Evolutionary conservation across 2,113 vertebrate species (phyloP).

Genomic region (Laticauda colubrina): DNA sequence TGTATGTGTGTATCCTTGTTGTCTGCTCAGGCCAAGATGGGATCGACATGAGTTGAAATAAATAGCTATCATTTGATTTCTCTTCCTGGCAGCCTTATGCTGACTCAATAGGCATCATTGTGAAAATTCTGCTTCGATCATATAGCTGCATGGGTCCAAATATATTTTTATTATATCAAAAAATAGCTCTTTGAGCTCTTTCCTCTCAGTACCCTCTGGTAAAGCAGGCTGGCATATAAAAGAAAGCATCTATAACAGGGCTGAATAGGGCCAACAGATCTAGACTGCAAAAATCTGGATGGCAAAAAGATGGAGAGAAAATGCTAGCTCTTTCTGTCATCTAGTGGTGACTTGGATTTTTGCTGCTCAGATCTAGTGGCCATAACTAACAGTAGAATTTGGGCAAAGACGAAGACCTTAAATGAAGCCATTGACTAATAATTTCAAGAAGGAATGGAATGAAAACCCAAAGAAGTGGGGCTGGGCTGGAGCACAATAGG

Average conservation of each 20-base stretch:
- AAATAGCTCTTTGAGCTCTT: background rate
- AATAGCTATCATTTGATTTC: background rate
- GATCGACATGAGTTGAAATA: background rate
- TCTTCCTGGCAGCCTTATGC: background rate
- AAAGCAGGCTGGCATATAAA: background rate
- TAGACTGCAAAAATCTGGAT: background rate
- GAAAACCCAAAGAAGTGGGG: conserved; percentile 37
- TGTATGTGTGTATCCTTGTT: background rate
- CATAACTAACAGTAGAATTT: background rate
- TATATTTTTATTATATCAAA: background rate
- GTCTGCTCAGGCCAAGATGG: background rate
- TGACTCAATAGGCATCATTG: background rate
- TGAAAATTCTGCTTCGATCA: background rate
- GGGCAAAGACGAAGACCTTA: background rate
- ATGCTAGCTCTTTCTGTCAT: background rate
- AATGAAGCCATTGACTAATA: conserved; percentile 18
- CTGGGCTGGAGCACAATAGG: conserved; percentile 54
- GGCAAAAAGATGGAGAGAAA: background rate
- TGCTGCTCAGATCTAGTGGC: background rate
- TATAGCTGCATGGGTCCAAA: background rate
- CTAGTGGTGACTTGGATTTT: background rate
- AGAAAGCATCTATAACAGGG: background rate
- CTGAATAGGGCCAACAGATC: background rate
- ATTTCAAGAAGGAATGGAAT: conserved; percentile 43
- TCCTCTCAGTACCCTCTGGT: background rate